A percentile compares a stretch with the other conserved stretches of the same genome.
Evolutionary conservation across 2,113 vertebrate genomes (phyloP).

Genomic region (Pitta sordida): DNA sequence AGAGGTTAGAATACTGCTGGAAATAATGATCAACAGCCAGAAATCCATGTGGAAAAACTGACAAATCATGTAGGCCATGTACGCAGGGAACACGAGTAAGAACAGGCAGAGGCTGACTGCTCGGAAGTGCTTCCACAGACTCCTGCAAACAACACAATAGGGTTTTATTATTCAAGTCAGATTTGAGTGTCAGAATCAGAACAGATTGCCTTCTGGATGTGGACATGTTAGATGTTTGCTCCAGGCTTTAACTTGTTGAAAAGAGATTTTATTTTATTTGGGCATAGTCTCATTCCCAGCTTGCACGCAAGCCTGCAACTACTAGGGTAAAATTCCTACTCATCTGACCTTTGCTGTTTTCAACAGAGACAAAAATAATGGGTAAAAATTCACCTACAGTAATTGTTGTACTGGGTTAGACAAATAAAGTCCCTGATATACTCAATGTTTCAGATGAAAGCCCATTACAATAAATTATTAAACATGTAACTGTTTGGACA

Average conservation of each 20-base stretch:
- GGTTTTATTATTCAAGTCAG: neutral
- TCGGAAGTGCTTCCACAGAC: slow-evolving; percentile 97
- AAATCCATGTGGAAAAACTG: slow-evolving; percentile 99
- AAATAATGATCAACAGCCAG: slow-evolving; percentile 98
- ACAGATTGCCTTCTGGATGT: neutral
- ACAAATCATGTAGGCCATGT: slow-evolving; percentile 99
- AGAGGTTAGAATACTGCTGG: slow-evolving; percentile 95
- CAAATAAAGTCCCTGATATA: neutral
- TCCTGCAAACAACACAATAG: slow-evolving; percentile 75
- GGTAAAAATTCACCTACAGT: neutral
- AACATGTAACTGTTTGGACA: neutral
- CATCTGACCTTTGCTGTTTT: neutral
- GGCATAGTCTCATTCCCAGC: neutral
- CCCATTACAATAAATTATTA: neutral
- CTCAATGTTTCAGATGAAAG: neutral
- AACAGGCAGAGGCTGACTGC: slow-evolving; percentile 94
- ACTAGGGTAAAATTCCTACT: neutral
- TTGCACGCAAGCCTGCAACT: neutral
- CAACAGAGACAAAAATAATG: neutral
- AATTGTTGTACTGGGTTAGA: neutral
- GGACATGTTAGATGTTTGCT: neutral
- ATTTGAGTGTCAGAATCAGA: neutral
- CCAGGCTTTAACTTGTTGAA: neutral
- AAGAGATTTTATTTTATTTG: neutral
- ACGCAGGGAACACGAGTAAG: slow-evolving; percentile 92